Percentiles rank a stretch among this genome's conserved stretches.
Conservation (phyloP, 2,888 invertebrate species). For the Drosophila eohydei region DNA sequence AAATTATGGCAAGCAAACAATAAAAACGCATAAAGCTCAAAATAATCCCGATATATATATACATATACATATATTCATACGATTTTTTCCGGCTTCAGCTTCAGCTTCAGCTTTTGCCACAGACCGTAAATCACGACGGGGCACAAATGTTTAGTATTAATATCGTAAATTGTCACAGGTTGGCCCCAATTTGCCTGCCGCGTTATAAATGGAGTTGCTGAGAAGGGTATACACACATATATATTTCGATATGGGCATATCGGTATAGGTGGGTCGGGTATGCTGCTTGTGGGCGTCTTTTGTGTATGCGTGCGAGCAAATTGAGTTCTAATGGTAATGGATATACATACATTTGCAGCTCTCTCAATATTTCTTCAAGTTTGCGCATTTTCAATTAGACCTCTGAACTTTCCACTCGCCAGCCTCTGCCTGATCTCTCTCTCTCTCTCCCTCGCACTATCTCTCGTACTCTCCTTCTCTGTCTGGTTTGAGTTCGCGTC, state of each 20-base stretch:
- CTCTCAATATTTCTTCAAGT: slow-evolving; percentile 77
- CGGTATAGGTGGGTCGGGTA: neutral
- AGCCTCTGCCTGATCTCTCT: slow-evolving; percentile 26
- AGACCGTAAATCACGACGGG: slow-evolving; percentile 74
- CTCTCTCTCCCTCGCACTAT: slow-evolving; percentile 5
- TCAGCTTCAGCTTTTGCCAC: slow-evolving; percentile 14
- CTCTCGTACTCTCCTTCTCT: slow-evolving; percentile 13
- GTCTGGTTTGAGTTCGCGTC: slow-evolving; percentile 8
- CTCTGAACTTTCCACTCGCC: slow-evolving; percentile 76
- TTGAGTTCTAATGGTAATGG: slow-evolving; percentile 74
- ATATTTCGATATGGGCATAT: neutral
- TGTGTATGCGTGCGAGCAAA: slow-evolving; percentile 60
- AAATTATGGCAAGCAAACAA: slow-evolving; percentile 77
- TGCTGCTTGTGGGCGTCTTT: slow-evolving; percentile 64
- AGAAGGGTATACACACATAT: neutral
- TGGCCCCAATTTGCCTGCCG: slow-evolving; percentile 82
- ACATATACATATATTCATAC: slow-evolving; percentile 5
- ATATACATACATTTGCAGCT: slow-evolving; percentile 48
- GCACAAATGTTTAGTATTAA: slow-evolving; percentile 83
- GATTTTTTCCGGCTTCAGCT: neutral
- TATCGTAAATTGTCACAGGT: slow-evolving; percentile 82
- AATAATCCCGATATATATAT: slow-evolving; percentile 65
- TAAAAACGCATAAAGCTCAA: slow-evolving; percentile 73
- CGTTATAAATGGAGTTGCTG: slow-evolving; percentile 73
- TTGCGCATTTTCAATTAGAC: slow-evolving; percentile 83